These are phyloP conservation scores for Chaetodon trifasciatus DNA, from an alignment of 2,797 vertebrate species.

Conservation along the genomic window DNA sequence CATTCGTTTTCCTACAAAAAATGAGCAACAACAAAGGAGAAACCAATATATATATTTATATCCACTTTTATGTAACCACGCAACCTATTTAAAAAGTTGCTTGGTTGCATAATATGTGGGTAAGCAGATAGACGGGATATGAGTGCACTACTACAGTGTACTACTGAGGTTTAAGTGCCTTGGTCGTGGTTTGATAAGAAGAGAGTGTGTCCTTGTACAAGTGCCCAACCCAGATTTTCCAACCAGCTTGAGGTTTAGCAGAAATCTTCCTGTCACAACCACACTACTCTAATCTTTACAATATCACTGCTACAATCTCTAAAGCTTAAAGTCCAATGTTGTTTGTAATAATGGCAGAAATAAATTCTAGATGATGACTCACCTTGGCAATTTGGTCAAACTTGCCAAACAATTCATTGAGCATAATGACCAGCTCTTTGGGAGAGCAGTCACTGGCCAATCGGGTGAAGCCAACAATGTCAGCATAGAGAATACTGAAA, in stretches of 20 bases:
- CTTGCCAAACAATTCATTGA: conserved; percentile 98
- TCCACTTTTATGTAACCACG: conserved; percentile 1
- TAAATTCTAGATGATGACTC: conserved; percentile 47
- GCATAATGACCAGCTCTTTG: conserved; percentile 96
- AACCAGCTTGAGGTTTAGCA: conserved; percentile 17
- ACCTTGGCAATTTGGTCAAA: conserved; percentile 99
- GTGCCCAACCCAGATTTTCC: conserved; percentile 8
- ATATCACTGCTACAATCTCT: not conserved
- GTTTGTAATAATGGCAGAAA: not conserved
- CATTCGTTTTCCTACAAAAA: conserved; percentile 95
- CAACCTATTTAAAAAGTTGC: not conserved
- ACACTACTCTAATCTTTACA: not conserved
- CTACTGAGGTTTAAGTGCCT: not conserved
- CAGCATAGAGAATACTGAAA: conserved; percentile 95
- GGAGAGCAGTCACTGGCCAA: conserved; percentile 99
- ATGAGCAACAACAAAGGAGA: not conserved
- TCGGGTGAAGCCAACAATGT: conserved; percentile 97
- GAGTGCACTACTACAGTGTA: not conserved
- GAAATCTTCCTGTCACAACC: conserved; percentile 5
- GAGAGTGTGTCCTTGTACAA: conserved; percentile 17
- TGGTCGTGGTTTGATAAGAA: conserved; percentile 25
- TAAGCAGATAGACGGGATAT: not conserved
- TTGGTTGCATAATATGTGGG: not conserved
- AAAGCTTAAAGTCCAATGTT: not conserved
- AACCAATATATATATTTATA: not conserved